Evolutionary conservation across 1,140 invertebrate species (phyloP).

Genomic region (Trichonephila clavata): DNA sequence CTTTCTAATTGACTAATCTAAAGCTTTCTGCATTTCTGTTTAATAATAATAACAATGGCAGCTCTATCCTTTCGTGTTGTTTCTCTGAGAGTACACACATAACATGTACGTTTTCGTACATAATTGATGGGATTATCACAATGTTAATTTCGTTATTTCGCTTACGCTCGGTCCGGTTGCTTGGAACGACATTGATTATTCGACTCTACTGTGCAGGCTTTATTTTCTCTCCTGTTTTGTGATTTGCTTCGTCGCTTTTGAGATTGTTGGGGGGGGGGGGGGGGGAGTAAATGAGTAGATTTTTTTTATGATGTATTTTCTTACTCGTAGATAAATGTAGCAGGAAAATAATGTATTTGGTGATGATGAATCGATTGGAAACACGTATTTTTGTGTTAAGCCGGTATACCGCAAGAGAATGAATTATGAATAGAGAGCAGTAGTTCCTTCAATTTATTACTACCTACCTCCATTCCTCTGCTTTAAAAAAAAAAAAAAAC

Average conservation of each 20-base stretch:
- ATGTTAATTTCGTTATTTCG: slow-evolving; percentile 40
- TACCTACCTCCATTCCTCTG: no score
- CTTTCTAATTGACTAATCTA: slow-evolving; percentile 39
- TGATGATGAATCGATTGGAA: no score
- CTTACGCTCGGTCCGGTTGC: no score
- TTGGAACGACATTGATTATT: slow-evolving; percentile 16
- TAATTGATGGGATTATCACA: slow-evolving; percentile 55
- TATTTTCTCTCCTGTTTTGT: background rate
- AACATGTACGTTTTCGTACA: slow-evolving; percentile 1
- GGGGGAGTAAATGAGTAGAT: background rate
- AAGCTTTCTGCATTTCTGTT: background rate
- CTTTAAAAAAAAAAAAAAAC: no score
- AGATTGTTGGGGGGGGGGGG: background rate
- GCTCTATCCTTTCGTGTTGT: background rate
- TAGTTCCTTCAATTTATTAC: no score
- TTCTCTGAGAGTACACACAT: background rate
- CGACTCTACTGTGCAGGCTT: background rate
- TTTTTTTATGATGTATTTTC: background rate
- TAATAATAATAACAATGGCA: slow-evolving; percentile 6
- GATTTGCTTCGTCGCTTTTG: background rate
- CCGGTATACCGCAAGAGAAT: no score
- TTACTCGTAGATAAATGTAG: background rate
- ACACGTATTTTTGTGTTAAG: no score
- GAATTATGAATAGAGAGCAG: no score
- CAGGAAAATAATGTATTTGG: background rate